Evolutionary conservation across 1,140 invertebrate genomes (phyloP).

Genomic region (Apis cerana): DNA sequence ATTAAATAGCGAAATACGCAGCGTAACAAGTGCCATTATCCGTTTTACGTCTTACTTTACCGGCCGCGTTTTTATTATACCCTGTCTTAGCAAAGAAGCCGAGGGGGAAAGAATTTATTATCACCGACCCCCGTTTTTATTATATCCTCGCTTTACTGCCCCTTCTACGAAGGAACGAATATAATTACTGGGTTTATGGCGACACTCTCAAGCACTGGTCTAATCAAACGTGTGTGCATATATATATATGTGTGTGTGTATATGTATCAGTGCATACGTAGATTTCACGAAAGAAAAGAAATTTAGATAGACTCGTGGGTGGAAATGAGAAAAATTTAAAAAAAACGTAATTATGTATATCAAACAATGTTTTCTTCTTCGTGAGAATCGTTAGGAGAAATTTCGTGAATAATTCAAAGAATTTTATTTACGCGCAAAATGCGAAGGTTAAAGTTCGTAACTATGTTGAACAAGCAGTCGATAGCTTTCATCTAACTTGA

Average conservation of each 20-base stretch:
- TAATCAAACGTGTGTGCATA: not conserved
- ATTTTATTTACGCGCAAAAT: not conserved
- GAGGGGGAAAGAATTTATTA: constrained; percentile 39
- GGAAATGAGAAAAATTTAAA: too few relatives aligned
- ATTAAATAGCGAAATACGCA: constrained; percentile 32
- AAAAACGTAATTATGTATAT: too few relatives aligned
- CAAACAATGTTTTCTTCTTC: too few relatives aligned
- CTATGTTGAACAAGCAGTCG: not conserved
- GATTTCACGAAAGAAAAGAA: not conserved
- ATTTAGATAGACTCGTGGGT: too few relatives aligned
- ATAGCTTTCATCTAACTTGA: constrained; percentile 25
- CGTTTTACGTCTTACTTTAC: constrained; percentile 36
- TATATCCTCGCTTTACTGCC: not conserved
- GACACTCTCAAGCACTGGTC: not conserved
- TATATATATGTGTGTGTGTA: not conserved
- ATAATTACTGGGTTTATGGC: constrained; percentile 38
- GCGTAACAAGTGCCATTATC: constrained; percentile 36
- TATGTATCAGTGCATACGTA: not conserved
- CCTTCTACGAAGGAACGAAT: not conserved
- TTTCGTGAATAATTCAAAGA: too few relatives aligned
- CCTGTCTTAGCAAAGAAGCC: not conserved
- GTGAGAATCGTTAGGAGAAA: too few relatives aligned
- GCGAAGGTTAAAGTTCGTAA: not conserved
- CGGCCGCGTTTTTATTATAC: constrained; percentile 19
- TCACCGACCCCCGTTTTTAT: constrained; percentile 24